Percentiles rank a stretch among this genome's conserved stretches.
Evolutionary conservation across 2,797 vertebrate genomes (phyloP).

Genomic region (Scomberomorus guttatus): DNA sequence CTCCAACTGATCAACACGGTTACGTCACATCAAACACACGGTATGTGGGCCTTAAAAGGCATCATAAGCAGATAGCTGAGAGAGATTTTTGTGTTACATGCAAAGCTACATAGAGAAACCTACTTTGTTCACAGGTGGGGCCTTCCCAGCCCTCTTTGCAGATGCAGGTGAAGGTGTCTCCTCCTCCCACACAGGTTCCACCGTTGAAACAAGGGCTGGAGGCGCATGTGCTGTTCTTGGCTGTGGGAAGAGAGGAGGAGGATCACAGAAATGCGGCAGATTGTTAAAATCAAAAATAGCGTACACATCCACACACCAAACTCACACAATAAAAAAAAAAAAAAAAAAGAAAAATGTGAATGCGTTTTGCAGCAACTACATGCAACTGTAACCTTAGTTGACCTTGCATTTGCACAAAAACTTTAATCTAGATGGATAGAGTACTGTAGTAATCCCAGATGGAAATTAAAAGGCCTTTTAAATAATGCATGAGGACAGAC

Average conservation of each 20-base stretch:
- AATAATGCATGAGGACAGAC: not conserved
- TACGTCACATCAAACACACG: not conserved
- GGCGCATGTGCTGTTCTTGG: conserved; percentile 94
- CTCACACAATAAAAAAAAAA: not conserved
- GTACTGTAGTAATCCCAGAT: no score
- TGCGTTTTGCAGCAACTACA: not conserved
- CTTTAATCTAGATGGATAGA: not conserved
- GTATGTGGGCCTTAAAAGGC: not conserved
- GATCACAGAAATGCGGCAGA: conserved; percentile 24
- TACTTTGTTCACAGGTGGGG: conserved; percentile 93
- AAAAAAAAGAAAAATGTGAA: not conserved
- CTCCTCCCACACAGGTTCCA: conserved; percentile 96
- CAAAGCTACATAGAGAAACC: conserved; percentile 63
- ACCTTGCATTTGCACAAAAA: not conserved
- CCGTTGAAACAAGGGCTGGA: conserved; percentile 95
- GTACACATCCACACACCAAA: not conserved
- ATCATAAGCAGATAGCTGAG: not conserved
- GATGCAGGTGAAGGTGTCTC: conserved; percentile 96
- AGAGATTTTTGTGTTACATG: not conserved
- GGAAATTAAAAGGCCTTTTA: not conserved
- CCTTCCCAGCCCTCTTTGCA: conserved; percentile 99
- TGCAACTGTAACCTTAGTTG: not conserved
- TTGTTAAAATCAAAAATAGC: not conserved
- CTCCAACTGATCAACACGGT: not conserved
- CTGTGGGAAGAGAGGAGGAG: conserved; percentile 75